These are phyloP conservation scores for Puma concolor DNA, from an alignment of 2,113 vertebrate genomes.

Conservation along the genomic window DNA sequence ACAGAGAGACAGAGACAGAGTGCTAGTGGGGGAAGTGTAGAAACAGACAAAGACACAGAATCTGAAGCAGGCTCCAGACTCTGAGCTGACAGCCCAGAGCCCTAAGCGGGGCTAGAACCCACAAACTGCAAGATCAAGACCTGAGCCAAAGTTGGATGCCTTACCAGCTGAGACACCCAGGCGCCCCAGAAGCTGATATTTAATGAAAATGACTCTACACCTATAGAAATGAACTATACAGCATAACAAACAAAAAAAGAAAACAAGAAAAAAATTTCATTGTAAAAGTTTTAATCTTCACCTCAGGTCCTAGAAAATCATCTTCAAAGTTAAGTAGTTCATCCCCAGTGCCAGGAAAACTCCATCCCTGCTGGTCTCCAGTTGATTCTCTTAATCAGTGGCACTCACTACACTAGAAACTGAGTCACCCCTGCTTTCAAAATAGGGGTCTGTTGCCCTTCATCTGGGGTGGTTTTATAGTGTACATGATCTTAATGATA, in stretches of 20 bases:
- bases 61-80: too few species aligned
- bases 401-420: neutral
- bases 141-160: too few species aligned
- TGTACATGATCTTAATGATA: neutral
- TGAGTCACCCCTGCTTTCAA: neutral
- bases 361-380: neutral
- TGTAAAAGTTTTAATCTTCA: constrained; percentile 19
- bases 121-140: too few species aligned
- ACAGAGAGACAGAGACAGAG: too few species aligned
- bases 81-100: too few species aligned
- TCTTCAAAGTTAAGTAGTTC: neutral
- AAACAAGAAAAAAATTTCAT: neutral
- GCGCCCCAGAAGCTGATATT: neutral
- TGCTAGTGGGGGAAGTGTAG: too few species aligned
- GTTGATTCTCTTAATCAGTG: neutral
- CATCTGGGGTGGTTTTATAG: neutral
- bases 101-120: too few species aligned
- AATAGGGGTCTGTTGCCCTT: neutral
- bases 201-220: neutral
- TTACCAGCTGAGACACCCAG: too few species aligned
- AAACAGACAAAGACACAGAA: too few species aligned
- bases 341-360: neutral
- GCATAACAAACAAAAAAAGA: neutral
- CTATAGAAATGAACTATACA: neutral
- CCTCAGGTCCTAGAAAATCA: neutral